Evolutionary conservation across 2,113 vertebrate species (phyloP).

Genomic region (Urocolius indicus): DNA sequence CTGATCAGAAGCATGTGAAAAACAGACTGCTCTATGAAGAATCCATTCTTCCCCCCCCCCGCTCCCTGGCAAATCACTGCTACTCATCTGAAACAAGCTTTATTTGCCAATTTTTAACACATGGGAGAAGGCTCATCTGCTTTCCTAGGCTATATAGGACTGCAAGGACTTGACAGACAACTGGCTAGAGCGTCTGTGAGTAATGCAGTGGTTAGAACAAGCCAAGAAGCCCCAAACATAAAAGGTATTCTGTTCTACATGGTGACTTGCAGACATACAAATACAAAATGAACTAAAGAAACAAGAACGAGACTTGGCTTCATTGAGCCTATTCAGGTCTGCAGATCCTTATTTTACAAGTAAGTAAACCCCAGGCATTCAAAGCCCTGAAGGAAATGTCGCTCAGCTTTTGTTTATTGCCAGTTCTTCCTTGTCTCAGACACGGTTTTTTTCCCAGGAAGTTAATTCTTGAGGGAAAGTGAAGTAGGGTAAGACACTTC

Average conservation of each 20-base stretch:
- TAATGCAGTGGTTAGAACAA: background rate
- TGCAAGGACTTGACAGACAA: background rate
- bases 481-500: background rate
- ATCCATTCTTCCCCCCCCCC: background rate
- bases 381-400: background rate
- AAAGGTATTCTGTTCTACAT: background rate
- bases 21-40: background rate
- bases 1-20: background rate
- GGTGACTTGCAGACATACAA: background rate
- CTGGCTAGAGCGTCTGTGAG: background rate
- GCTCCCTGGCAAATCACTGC: background rate
- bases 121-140: background rate
- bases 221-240: background rate
- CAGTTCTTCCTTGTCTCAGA: background rate
- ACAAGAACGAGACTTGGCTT: background rate
- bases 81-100: background rate
- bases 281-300: background rate
- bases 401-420: background rate
- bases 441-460: slow-evolving; percentile 8
- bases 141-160: background rate
- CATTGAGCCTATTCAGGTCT: background rate
- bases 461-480: slow-evolving; percentile 7
- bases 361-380: background rate
- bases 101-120: background rate
- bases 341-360: background rate